phyloP scores from a whole-genome alignment of 2,888 invertebrate genomes.

The Polyommatus icarus region DNA sequence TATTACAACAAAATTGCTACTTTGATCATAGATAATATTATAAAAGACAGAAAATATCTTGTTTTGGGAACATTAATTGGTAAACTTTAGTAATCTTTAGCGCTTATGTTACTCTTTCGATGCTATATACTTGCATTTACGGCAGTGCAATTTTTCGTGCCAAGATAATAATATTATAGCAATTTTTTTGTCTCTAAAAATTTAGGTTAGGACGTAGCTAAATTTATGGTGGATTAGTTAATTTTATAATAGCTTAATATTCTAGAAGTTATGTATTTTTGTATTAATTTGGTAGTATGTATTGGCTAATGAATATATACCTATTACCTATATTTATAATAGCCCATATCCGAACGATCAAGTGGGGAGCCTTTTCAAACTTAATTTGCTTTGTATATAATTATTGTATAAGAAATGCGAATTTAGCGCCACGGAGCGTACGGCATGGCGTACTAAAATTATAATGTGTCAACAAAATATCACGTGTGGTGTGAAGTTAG shows the following conservation, averaged over 20 bases:
- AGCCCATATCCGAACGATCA: constrained; percentile 17
- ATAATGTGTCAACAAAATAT: background rate
- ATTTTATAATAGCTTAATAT: background rate
- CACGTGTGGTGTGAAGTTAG: background rate
- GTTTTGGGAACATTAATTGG: background rate
- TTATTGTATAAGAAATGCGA: background rate
- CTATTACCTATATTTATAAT: background rate
- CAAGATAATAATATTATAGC: background rate
- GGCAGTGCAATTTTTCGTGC: background rate
- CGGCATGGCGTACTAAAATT: background rate
- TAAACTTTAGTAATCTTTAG: background rate
- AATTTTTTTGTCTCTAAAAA: too few species aligned
- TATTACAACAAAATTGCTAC: background rate
- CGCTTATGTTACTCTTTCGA: background rate
- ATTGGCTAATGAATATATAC: background rate
- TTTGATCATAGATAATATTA: too few species aligned
- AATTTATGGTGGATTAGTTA: background rate
- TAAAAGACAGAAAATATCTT: too few species aligned
- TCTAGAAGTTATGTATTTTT: background rate
- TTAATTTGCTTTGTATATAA: constrained; percentile 10
- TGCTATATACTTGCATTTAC: background rate
- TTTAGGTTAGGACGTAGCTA: background rate
- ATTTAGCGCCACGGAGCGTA: constrained; percentile 10
- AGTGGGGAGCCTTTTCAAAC: background rate
- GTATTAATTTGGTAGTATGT: background rate